phyloP scores from a whole-genome alignment of 92 coral and sea anemone genomes.

The Meandrina meandrites region DNA sequence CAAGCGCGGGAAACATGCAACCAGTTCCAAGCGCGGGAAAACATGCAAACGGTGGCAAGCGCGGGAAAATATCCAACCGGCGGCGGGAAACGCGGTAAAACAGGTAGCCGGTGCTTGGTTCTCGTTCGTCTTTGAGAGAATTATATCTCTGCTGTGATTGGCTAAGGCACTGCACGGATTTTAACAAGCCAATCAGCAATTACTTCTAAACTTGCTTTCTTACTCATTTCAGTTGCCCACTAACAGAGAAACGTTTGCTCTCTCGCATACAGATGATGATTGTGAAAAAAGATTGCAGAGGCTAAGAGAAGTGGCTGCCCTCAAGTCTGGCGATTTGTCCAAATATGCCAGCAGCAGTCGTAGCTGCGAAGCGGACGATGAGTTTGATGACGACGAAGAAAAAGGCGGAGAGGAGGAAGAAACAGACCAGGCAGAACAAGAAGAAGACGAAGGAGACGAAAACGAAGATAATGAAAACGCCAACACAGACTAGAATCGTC shows the following conservation, averaged over 20 bases:
- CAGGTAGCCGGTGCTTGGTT: background rate
- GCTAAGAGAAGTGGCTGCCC: conserved; percentile 24
- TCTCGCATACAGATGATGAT: conserved; percentile 37
- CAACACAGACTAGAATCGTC: background rate
- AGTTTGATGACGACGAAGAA: conserved; percentile 74
- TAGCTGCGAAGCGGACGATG: conserved; percentile 99
- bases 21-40: too few species aligned
- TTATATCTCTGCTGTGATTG: background rate
- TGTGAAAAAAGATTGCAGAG: conserved; percentile 46
- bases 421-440: background rate
- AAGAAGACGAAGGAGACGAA: background rate
- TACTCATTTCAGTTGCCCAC: background rate
- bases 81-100: background rate
- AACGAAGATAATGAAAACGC: background rate
- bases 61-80: background rate
- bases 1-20: background rate
- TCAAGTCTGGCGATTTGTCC: conserved; percentile 55
- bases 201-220: background rate
- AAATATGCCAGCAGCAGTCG: conserved; percentile 91
- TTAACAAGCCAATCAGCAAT: background rate
- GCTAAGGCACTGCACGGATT: background rate
- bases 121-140: background rate
- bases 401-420: conserved; percentile 3
- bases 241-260: background rate
- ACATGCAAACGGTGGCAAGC: background rate